phyloP scores from a whole-genome alignment of 2,888 invertebrate species.

The Ophioninae sp. region DNA sequence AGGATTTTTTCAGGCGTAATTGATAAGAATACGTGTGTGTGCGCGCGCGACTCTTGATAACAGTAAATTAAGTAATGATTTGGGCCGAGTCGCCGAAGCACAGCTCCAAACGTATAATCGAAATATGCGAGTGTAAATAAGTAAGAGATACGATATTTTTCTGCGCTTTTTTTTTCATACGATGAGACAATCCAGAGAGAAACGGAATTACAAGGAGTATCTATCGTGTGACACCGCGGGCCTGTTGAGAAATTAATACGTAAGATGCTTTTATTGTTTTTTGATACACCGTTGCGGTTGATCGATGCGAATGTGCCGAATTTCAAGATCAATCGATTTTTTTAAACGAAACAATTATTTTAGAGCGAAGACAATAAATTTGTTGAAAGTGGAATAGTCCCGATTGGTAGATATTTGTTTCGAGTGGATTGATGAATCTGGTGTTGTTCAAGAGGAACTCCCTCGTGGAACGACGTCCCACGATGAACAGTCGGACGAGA shows the following conservation, averaged over 20 bases:
- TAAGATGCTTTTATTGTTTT: slow-evolving; percentile 27
- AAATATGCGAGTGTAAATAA: slow-evolving; percentile 57
- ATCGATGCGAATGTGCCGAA: slow-evolving; percentile 24
- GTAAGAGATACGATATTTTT: slow-evolving; percentile 10
- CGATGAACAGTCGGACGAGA: slow-evolving; percentile 5
- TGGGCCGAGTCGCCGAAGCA: slow-evolving; percentile 47
- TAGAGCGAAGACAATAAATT: slow-evolving; percentile 40
- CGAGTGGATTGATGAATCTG: neutral
- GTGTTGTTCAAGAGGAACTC: neutral
- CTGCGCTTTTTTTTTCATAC: slow-evolving; percentile 37
- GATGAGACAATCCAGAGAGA: slow-evolving; percentile 28
- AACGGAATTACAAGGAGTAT: slow-evolving; percentile 15
- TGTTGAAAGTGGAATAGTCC: neutral
- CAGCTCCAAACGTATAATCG: slow-evolving; percentile 53
- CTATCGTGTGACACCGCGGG: slow-evolving; percentile 29
- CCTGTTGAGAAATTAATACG: slow-evolving; percentile 28
- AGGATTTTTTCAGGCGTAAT: neutral
- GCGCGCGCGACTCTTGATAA: slow-evolving; percentile 29
- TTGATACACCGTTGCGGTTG: slow-evolving; percentile 47
- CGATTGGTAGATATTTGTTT: neutral
- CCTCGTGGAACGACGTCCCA: too few species aligned
- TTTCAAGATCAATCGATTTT: slow-evolving; percentile 22
- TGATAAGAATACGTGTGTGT: slow-evolving; percentile 7
- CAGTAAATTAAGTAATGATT: slow-evolving; percentile 24
- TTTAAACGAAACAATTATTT: slow-evolving; percentile 18